Evolutionary conservation across 2,888 invertebrate species (phyloP), one percentile per base, ranked within the genome.

Genomic region (Stenchaetothrips biformis): DNA sequence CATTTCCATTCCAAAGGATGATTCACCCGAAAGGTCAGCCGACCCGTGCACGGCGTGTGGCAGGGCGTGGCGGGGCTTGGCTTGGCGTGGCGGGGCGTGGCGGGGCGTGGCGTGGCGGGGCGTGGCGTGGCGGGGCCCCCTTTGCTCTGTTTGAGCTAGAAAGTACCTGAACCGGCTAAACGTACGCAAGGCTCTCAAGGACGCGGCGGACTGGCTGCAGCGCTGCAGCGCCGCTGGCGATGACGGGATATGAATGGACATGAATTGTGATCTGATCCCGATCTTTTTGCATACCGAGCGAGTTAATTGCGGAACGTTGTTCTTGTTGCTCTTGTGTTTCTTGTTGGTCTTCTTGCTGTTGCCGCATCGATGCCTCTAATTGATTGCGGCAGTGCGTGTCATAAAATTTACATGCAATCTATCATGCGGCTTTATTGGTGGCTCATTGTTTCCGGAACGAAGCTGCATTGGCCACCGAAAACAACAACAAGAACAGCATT

Each of bases 1-100:
- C 67, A 74, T 74, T 74, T 74, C 67, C 67, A 74, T 74, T 74
- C 67, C 67, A 74, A 74, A 74, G 67, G 67, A 74, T 74, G 67
- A 74, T 74, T 74, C 67, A 74, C 67, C 67, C 13, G 8, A 25
- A 37, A 37, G 37, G 37, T 37, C 37, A 7, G 25, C 67, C 67
- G 67, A 21, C 67, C 8, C 67, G 7, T n/a, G 62, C 9, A 6
- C 62, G 62, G 62, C 16, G 16, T 53, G 53, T 4, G 18, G 53
- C 53, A 13, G 53, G 53, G 53, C 53, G 53, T 53, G 53, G 53
- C 53, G 16, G 53, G 53, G 49, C 49, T 9, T 49, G 49, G 49
- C 49, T 49, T n/a, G n/a, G 37, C 37, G 37, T 37, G 37, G 37
- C 37, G 37, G 37, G 37, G 37, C 37, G 37, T 37, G 37, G 37